These are phyloP conservation scores for Apamea sordens DNA, from an alignment of 2,888 invertebrate species.

Conservation along the genomic window DNA sequence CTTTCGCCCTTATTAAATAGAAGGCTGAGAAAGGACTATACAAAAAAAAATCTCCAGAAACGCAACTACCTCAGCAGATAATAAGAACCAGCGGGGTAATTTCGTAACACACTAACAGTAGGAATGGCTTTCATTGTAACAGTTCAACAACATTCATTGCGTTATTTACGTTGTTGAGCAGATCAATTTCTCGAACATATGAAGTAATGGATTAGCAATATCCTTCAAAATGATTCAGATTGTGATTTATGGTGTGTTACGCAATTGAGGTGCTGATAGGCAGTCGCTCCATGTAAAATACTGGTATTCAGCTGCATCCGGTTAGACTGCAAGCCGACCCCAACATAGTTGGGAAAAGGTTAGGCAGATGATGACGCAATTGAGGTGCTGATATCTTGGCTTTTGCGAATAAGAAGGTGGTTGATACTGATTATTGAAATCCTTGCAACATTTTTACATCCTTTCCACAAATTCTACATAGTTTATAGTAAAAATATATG, in stretches of 20 bases:
- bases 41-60: not conserved
- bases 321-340: no score
- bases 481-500: no score
- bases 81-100: not conserved
- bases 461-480: not conserved
- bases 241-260: not conserved
- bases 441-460: not conserved
- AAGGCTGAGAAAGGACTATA: not conserved
- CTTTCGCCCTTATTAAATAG: not conserved
- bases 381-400: not conserved
- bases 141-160: not conserved
- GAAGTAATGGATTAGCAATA: not conserved
- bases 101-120: no score
- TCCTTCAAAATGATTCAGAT: not conserved
- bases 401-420: not conserved
- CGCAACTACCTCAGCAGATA: not conserved
- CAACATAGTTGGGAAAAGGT: no score
- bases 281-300: no score
- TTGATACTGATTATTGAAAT: not conserved
- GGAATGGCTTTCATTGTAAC: not conserved
- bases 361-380: no score
- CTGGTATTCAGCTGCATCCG: no score
- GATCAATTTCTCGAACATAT: not conserved
- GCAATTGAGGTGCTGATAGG: not conserved
- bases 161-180: not conserved